A percentile compares a stretch with the other conserved stretches of the same genome.
Conservation (phyloP, 2,797 vertebrate genomes). For the Scyliorhinus canicula region DNA sequence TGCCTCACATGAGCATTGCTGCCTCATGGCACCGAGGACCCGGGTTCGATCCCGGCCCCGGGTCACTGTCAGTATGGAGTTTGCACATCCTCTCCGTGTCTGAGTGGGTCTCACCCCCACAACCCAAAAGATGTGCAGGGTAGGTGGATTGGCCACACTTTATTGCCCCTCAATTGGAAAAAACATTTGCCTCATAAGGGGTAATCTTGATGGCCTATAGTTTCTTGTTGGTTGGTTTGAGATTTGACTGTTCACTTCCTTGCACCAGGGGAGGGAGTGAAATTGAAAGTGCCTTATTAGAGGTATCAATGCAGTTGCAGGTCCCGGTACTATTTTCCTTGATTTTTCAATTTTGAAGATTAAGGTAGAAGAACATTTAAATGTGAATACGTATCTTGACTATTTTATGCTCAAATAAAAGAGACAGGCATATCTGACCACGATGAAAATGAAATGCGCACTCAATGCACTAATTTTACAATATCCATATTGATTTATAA, state of each 20-base stretch:
- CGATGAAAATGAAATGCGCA: background rate
- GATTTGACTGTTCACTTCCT: background rate
- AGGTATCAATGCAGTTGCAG: background rate
- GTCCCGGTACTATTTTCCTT: background rate
- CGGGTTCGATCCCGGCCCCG: too few species aligned
- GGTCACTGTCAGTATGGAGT: too few species aligned
- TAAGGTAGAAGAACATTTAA: background rate
- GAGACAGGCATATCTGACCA: background rate
- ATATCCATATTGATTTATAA: background rate
- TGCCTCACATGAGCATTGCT: too few species aligned
- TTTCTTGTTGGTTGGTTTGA: background rate
- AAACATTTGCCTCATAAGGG: background rate
- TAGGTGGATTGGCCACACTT: too few species aligned
- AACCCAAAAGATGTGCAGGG: too few species aligned
- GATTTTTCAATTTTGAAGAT: background rate
- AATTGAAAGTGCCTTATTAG: background rate
- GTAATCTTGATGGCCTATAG: background rate
- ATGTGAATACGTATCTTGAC: background rate
- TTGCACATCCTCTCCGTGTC: too few species aligned
- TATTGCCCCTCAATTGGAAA: too few species aligned
- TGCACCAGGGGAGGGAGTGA: background rate
- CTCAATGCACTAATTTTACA: background rate
- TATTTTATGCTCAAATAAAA: background rate
- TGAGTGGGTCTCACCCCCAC: too few species aligned
- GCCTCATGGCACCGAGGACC: too few species aligned